Conservation (phyloP, 1,140 invertebrate genomes). For the Vanessa atalanta region DNA sequence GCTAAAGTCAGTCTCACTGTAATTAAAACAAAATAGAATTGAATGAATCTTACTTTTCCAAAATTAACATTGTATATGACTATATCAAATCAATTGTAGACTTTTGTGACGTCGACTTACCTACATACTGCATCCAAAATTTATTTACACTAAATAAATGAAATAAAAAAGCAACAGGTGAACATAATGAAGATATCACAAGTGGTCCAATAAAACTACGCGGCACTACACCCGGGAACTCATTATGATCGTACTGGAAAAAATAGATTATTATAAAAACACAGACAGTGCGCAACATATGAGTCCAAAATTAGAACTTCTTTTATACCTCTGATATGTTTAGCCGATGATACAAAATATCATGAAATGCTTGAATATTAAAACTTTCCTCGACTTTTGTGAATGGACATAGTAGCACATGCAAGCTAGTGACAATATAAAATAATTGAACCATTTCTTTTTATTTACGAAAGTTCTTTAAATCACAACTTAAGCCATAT, state of each 20-base stretch:
- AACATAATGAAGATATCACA: constrained; percentile 89
- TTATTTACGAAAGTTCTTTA: constrained; percentile 38
- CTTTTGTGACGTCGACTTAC: constrained; percentile 82
- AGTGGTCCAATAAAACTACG: constrained; percentile 97
- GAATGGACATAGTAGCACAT: constrained; percentile 94
- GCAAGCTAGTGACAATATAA: constrained; percentile 85
- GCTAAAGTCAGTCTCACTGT: constrained; percentile 92
- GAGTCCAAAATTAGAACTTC: constrained; percentile 75
- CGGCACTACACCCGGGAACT: constrained; percentile 99
- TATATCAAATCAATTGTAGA: neutral
- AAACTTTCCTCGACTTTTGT: constrained; percentile 99
- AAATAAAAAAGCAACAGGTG: constrained; percentile 87
- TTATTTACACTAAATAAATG: constrained; percentile 89
- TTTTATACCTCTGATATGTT: constrained; percentile 90
- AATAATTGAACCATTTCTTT: constrained; percentile 73
- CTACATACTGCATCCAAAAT: constrained; percentile 94
- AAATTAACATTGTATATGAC: neutral
- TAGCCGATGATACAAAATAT: constrained; percentile 93
- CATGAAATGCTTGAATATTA: constrained; percentile 98
- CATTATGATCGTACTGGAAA: constrained; percentile 97
- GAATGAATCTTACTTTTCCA: neutral
- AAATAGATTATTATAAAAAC: constrained; percentile 59
- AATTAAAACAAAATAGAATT: constrained; percentile 59
- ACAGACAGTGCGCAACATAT: constrained; percentile 45
- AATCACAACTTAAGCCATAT: constrained; percentile 59